phyloP scores from a whole-genome alignment of 2,888 invertebrate genomes.

The Amaurobius ferox region DNA sequence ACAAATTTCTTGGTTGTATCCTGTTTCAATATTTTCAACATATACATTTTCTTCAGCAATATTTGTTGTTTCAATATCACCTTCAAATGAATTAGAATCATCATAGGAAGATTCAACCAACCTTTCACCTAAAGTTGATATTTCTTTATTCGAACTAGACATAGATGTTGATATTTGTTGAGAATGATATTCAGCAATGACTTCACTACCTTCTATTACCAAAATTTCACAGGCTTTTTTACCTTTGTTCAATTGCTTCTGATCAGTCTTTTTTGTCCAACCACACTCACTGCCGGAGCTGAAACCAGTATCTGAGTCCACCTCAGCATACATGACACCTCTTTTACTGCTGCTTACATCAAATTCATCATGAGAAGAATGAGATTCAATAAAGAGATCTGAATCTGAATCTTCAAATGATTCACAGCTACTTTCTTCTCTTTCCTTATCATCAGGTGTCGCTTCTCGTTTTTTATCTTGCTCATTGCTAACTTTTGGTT shows the following conservation, averaged over 20 bases:
- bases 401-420: constrained; percentile 61
- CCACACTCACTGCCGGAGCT: constrained; percentile 63
- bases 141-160: neutral
- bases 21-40: neutral
- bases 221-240: neutral
- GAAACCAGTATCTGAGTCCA: constrained; percentile 66
- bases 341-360: neutral
- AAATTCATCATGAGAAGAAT: constrained; percentile 47
- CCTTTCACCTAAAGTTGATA: neutral
- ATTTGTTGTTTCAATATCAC: neutral
- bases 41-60: neutral
- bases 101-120: neutral
- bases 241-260: neutral
- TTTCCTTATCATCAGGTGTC: neutral
- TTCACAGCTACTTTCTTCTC: constrained; percentile 52
- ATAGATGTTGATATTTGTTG: neutral
- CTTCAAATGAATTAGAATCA: neutral
- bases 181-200: neutral
- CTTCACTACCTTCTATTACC: no score
- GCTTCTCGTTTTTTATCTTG: neutral
- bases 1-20: neutral
- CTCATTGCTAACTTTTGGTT: neutral
- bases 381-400: constrained; percentile 53
- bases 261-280: neutral
- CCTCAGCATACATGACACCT: constrained; percentile 32